Conservation (phyloP, 2,113 vertebrate species). For the Natator depressus region DNA sequence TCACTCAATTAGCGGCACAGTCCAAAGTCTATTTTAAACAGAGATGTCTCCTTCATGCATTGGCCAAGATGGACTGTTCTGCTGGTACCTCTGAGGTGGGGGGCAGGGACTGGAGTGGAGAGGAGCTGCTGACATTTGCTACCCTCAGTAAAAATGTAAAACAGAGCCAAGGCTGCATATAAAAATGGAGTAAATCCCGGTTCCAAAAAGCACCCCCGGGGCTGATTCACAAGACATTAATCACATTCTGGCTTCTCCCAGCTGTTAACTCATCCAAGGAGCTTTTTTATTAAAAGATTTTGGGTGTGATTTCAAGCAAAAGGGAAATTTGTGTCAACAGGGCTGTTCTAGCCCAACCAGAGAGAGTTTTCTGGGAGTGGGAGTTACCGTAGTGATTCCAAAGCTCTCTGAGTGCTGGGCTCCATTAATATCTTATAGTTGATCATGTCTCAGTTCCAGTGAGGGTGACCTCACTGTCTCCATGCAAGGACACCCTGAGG, state of each 20-base stretch:
- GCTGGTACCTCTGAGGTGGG: background rate
- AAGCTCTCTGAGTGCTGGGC: background rate
- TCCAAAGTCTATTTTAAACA: background rate
- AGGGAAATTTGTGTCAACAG: background rate
- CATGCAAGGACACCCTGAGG: background rate
- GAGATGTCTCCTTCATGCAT: background rate
- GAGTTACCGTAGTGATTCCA: background rate
- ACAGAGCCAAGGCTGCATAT: constrained; percentile 35
- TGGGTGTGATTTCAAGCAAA: constrained; percentile 24
- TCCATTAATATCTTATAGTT: background rate
- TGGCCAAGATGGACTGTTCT: background rate
- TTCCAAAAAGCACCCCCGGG: constrained; percentile 64
- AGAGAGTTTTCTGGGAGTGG: background rate
- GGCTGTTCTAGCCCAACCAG: background rate
- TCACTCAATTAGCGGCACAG: constrained; percentile 7
- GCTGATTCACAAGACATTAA: constrained; percentile 63
- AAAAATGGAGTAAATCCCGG: constrained; percentile 63
- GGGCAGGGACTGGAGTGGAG: background rate
- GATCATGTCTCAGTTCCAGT: background rate
- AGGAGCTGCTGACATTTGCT: constrained; percentile 5
- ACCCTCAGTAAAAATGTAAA: constrained; percentile 61
- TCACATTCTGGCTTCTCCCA: constrained; percentile 66
- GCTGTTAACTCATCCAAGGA: constrained; percentile 59
- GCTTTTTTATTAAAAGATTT: constrained; percentile 63
- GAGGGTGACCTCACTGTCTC: background rate